Conservation (phyloP, 2,797 vertebrate genomes). For the Rhabdophis nuchalis region DNA sequence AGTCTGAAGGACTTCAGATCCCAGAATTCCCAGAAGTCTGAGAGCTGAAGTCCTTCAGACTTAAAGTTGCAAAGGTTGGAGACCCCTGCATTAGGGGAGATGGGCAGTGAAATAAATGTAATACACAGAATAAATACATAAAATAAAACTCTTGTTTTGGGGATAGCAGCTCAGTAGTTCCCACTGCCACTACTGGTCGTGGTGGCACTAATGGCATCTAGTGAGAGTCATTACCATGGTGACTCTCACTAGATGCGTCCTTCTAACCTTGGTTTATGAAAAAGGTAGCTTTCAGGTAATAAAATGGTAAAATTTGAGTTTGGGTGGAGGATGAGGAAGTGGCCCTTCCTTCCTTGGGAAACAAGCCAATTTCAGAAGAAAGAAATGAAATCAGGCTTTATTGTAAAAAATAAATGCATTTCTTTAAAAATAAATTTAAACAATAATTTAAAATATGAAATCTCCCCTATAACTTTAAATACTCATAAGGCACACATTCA, state of each 20-base stretch:
- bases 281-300: background rate
- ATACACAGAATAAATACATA: too few species aligned
- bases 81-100: background rate
- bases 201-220: too few species aligned
- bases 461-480: background rate
- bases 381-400: background rate
- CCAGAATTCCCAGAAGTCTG: too few species aligned
- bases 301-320: background rate
- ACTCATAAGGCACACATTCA: background rate
- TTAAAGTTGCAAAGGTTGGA: too few species aligned
- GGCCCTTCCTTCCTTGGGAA: background rate
- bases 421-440: background rate
- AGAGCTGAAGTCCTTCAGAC: too few species aligned
- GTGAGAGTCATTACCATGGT: too few species aligned
- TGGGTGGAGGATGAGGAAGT: background rate
- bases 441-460: background rate
- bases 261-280: background rate
- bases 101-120: background rate
- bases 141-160: background rate
- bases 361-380: background rate
- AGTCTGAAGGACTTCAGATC: too few species aligned
- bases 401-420: background rate
- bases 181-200: background rate
- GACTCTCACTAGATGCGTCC: background rate
- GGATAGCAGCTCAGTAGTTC: background rate